Percentiles rank a stretch among this genome's conserved stretches.
Conservation (phyloP, 2,113 vertebrate species). For the Hiodon tergisus region DNA sequence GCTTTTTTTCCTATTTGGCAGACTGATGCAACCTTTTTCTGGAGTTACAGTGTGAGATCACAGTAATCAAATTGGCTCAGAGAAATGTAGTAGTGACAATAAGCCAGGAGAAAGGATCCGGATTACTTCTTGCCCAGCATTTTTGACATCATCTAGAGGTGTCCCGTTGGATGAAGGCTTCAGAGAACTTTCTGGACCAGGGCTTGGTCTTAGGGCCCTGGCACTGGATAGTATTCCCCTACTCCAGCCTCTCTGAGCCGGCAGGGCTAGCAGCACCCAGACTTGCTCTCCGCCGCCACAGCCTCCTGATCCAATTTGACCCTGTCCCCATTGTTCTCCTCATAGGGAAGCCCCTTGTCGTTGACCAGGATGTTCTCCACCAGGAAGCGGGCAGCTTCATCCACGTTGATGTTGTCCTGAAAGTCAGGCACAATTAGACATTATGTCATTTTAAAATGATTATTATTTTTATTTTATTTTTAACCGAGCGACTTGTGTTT, state of each 20-base stretch:
- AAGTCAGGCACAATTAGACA: neutral
- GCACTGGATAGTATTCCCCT: constrained; percentile 31
- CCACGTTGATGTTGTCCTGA: constrained; percentile 95
- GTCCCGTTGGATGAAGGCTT: neutral
- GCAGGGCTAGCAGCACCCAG: constrained; percentile 83
- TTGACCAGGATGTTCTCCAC: constrained; percentile 89
- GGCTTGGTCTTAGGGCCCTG: neutral
- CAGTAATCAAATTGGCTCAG: neutral
- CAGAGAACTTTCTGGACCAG: neutral
- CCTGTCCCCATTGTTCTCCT: constrained; percentile 77
- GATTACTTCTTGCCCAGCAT: neutral
- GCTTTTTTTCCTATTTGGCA: neutral
- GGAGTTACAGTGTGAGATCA: neutral
- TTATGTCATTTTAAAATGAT: too few relatives aligned
- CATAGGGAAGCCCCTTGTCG: constrained; percentile 75
- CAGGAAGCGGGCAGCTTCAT: constrained; percentile 89
- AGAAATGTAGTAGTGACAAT: constrained; percentile 9
- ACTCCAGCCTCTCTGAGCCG: neutral
- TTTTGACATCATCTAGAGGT: neutral
- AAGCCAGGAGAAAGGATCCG: neutral
- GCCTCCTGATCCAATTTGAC: constrained; percentile 78
- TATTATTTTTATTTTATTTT: neutral
- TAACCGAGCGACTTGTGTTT: neutral
- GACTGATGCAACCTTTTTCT: neutral
- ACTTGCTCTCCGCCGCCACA: constrained; percentile 75